Percentiles rank a stretch among this genome's conserved stretches.
These are phyloP conservation scores for Stenichneumon culpator DNA, from an alignment of 2,888 invertebrate genomes.

Conservation along the genomic window DNA sequence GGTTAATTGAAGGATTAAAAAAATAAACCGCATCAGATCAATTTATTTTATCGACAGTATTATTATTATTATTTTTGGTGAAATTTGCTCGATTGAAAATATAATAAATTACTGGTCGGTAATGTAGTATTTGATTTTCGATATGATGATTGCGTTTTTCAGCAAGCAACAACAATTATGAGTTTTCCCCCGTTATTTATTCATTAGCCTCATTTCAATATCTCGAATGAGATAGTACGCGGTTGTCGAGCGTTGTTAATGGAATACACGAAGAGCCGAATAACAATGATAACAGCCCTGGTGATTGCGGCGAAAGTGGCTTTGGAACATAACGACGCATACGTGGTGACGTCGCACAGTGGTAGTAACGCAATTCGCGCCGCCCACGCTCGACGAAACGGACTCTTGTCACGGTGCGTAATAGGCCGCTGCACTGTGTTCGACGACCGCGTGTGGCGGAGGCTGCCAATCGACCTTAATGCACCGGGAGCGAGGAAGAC, in stretches of 20 bases:
- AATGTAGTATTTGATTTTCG: background rate
- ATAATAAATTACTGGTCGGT: too few relatives aligned
- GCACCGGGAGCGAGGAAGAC: conserved; percentile 11
- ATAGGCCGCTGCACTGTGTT: conserved; percentile 47
- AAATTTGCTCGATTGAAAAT: background rate
- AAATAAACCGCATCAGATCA: background rate
- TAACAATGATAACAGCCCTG: conserved; percentile 34
- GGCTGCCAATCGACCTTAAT: conserved; percentile 57
- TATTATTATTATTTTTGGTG: background rate
- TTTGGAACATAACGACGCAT: conserved; percentile 8
- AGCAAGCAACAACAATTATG: background rate
- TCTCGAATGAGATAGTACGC: background rate
- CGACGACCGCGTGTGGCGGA: conserved; percentile 50
- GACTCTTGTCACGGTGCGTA: conserved; percentile 28
- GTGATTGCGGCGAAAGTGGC: conserved; percentile 49
- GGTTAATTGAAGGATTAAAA: background rate
- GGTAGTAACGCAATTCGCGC: conserved; percentile 52
- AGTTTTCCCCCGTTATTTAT: conserved; percentile 1
- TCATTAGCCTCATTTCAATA: background rate
- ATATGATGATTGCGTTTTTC: background rate
- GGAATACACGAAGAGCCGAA: conserved; percentile 24
- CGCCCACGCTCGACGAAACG: conserved; percentile 46
- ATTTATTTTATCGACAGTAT: background rate
- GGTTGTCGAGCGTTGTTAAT: conserved; percentile 4
- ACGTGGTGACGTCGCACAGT: conserved; percentile 39